Evolutionary conservation across 1,140 invertebrate genomes (phyloP).

Genomic region (Luehdorfia chinensis): DNA sequence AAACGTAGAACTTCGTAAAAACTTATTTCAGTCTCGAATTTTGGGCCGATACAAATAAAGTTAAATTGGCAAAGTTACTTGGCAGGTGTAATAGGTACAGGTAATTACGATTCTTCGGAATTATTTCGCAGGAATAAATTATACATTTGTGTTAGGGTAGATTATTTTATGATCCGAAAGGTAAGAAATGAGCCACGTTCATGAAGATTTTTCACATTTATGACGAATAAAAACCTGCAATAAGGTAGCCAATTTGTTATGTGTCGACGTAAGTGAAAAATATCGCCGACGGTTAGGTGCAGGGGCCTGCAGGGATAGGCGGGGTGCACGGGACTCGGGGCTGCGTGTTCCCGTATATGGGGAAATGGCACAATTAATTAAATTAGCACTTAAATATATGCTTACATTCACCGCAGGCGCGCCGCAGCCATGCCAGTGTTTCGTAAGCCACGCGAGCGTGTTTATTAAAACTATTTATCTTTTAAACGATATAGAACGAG

Average conservation of each 20-base stretch:
- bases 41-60: conserved; percentile 68
- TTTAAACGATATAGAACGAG: conserved; percentile 37
- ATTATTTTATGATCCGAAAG: conserved; percentile 19
- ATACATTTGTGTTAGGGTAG: conserved; percentile 26
- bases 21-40: conserved; percentile 63
- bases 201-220: conserved; percentile 23
- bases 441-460: conserved; percentile 31
- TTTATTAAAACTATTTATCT: conserved; percentile 70
- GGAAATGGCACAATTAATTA: conserved; percentile 69
- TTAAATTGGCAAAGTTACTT: conserved; percentile 75
- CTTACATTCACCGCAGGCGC: conserved; percentile 36
- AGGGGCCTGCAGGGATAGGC: conserved; percentile 17
- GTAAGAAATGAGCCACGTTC: conserved; percentile 4
- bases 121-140: conserved; percentile 44
- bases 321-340: conserved; percentile 13
- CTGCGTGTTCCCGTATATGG: conserved; percentile 38
- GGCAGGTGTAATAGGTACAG: conserved; percentile 37
- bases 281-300: conserved; percentile 47
- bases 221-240: conserved; percentile 31
- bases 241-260: conserved; percentile 54
- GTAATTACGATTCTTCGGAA: conserved; percentile 51
- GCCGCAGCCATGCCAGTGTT: no score
- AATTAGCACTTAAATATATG: conserved; percentile 70
- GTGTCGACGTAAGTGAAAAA: conserved; percentile 62
- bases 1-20: conserved; percentile 43